Conservation (phyloP, 2,113 vertebrate species). For the Callithrix jacchus region DNA sequence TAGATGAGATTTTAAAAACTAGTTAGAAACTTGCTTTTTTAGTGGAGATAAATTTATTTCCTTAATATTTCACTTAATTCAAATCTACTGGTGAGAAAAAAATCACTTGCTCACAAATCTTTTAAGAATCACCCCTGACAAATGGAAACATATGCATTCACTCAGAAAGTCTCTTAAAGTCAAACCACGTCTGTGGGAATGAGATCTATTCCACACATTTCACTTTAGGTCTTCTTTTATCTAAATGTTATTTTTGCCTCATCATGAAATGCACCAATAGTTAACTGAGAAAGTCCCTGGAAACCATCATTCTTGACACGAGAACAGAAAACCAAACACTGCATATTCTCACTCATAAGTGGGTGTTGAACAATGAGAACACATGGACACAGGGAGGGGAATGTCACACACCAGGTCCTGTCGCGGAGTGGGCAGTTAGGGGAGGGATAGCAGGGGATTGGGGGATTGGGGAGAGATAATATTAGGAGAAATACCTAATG, state of each 20-base stretch:
- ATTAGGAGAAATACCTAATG: too few relatives aligned
- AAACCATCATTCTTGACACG: too few relatives aligned
- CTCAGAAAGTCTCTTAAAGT: not conserved
- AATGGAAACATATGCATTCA: not conserved
- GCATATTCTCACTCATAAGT: too few relatives aligned
- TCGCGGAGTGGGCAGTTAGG: too few relatives aligned
- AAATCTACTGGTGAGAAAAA: not conserved
- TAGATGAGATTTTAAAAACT: not conserved
- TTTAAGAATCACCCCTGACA: not conserved
- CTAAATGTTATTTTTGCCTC: not conserved
- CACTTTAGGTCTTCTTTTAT: not conserved
- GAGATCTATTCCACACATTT: not conserved
- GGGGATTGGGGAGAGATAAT: too few relatives aligned
- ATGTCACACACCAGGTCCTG: too few relatives aligned
- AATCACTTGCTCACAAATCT: constrained; percentile 9
- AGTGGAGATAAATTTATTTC: not conserved
- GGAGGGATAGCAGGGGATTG: too few relatives aligned
- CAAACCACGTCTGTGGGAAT: not conserved
- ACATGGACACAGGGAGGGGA: too few relatives aligned
- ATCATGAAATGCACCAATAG: not conserved
- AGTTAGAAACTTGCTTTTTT: constrained; percentile 11
- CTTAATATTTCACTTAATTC: not conserved
- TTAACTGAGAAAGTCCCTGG: not conserved
- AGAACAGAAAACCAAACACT: too few relatives aligned
- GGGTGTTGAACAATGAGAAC: too few relatives aligned